Evolutionary conservation across 2,113 vertebrate genomes (phyloP).

Genomic region (Xiphophorus maculatus): DNA sequence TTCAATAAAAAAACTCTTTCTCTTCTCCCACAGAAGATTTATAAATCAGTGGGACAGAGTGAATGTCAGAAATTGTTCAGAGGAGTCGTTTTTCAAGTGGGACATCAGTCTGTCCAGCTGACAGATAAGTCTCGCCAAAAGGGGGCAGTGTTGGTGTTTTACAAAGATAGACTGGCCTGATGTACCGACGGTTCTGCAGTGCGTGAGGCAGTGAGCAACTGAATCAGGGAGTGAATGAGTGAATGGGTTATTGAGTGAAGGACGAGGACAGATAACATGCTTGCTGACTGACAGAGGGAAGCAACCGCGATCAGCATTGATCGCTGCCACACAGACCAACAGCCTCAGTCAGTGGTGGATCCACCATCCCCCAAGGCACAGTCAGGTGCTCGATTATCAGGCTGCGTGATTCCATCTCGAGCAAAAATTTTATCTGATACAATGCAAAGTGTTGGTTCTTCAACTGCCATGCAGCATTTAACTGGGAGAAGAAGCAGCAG

Average conservation of each 20-base stretch:
- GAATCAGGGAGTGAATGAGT: constrained; percentile 63
- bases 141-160: constrained; percentile 84
- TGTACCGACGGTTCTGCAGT: constrained; percentile 53
- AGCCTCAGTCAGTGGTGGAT: constrained; percentile 60
- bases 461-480: constrained; percentile 31
- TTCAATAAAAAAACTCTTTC: constrained; percentile 42
- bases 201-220: constrained; percentile 44
- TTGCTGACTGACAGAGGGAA: constrained; percentile 77
- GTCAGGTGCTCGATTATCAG: constrained; percentile 67
- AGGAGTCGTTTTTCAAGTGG: constrained; percentile 66
- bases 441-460: constrained; percentile 46
- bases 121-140: constrained; percentile 66
- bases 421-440: constrained; percentile 56
- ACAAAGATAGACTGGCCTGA: constrained; percentile 43
- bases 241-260: constrained; percentile 71
- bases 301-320: constrained; percentile 77
- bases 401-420: constrained; percentile 62
- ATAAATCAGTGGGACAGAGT: constrained; percentile 70
- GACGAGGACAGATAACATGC: constrained; percentile 65
- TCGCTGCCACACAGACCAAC: constrained; percentile 56
- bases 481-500: constrained; percentile 8
- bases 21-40: constrained; percentile 62
- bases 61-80: constrained; percentile 62
- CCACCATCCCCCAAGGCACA: constrained; percentile 44
- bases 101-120: constrained; percentile 52